Conservation (phyloP, 2,113 vertebrate genomes). For the Bothrops jararaca region DNA sequence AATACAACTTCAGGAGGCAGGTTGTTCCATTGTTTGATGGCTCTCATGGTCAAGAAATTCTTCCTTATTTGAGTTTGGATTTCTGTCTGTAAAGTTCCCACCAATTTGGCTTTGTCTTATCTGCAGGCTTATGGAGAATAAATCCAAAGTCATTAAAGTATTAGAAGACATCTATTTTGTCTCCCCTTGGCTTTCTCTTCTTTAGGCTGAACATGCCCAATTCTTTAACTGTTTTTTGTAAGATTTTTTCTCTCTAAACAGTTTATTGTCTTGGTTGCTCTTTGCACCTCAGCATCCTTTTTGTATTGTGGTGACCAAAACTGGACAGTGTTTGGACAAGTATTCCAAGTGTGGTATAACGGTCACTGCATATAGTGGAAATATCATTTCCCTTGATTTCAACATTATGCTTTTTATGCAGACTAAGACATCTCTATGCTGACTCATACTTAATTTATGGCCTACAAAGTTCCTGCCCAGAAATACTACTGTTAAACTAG, state of each 20-base stretch:
- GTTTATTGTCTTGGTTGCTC: neutral
- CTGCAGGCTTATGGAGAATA: too few relatives aligned
- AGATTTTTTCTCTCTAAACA: neutral
- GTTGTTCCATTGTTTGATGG: too few relatives aligned
- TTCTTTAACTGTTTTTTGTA: neutral
- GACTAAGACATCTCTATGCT: neutral
- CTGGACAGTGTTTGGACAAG: neutral
- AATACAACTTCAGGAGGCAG: too few relatives aligned
- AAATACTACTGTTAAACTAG: neutral
- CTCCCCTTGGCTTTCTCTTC: neutral
- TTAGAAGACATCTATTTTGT: neutral
- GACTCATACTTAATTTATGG: neutral
- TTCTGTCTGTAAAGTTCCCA: too few relatives aligned
- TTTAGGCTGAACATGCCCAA: neutral
- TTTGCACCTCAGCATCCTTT: neutral
- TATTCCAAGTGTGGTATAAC: neutral
- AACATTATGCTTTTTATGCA: neutral
- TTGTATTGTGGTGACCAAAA: neutral
- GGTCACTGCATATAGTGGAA: neutral
- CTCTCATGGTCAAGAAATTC: too few relatives aligned
- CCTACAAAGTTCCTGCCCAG: neutral
- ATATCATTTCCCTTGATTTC: neutral
- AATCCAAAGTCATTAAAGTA: neutral
- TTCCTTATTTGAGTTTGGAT: too few relatives aligned
- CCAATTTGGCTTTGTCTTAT: too few relatives aligned